Evolutionary conservation across 2,113 vertebrate genomes (phyloP).

Genomic region (Amia ocellicauda): DNA sequence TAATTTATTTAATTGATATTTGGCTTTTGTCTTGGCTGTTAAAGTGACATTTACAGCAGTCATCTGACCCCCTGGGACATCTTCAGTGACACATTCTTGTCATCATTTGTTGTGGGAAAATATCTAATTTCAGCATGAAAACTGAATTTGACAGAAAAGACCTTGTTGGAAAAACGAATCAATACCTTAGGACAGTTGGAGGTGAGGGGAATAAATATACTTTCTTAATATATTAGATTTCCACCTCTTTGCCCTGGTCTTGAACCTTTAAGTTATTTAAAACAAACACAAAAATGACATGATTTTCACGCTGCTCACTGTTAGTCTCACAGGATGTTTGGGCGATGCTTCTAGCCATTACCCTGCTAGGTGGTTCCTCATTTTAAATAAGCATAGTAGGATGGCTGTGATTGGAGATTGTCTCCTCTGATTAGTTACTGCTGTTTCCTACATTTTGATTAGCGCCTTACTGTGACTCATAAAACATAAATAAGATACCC

Average conservation of each 20-base stretch:
- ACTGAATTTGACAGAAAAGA: conserved; percentile 33
- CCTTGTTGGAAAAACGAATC: conserved; percentile 29
- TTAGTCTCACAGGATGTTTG: neutral
- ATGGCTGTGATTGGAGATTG: neutral
- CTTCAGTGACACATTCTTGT: conserved; percentile 6
- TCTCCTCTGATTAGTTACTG: neutral
- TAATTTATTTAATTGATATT: conserved; percentile 43
- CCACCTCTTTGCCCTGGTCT: neutral
- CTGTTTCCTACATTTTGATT: neutral
- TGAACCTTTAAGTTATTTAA: neutral
- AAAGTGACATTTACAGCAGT: conserved; percentile 29
- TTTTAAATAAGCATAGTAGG: neutral
- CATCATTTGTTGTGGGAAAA: conserved; percentile 32
- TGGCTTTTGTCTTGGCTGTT: conserved; percentile 42
- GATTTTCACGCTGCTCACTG: neutral
- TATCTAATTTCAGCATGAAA: conserved; percentile 47
- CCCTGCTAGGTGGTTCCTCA: neutral
- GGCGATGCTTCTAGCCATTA: neutral
- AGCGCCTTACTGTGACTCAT: conserved; percentile 3
- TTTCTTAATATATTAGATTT: neutral
- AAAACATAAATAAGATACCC: neutral
- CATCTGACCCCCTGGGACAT: neutral
- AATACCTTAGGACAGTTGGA: conserved; percentile 24
- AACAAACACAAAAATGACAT: neutral
- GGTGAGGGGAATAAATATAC: neutral